A percentile compares a stretch with the other conserved stretches of the same genome.
Evolutionary conservation across 1,140 invertebrate species (phyloP).

Genomic region (Patella vulgata): DNA sequence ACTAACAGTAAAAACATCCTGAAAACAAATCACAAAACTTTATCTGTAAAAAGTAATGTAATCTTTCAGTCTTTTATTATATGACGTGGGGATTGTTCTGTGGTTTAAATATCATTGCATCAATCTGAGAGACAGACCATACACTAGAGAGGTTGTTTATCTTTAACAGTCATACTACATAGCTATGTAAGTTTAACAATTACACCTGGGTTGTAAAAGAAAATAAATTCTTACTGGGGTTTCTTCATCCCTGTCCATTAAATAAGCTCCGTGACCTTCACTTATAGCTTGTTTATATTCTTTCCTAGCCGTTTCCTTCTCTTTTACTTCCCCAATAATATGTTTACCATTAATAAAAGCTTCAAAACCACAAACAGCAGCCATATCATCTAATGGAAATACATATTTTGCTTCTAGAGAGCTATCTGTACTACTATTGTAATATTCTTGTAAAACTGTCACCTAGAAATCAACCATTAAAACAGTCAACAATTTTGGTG

Average conservation of each 20-base stretch:
- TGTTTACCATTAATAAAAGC: constrained; percentile 68
- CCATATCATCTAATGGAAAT: constrained; percentile 66
- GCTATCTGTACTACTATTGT: constrained; percentile 49
- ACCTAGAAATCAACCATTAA: constrained; percentile 57
- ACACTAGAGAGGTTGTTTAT: no score
- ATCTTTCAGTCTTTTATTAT: no score
- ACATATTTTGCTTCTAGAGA: constrained; percentile 68
- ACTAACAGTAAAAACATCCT: constrained; percentile 67
- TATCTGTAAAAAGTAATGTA: not conserved
- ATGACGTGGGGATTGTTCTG: no score
- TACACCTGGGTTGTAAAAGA: no score
- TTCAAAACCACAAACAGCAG: constrained; percentile 67
- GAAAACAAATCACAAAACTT: constrained; percentile 7
- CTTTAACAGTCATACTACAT: no score
- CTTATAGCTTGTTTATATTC: constrained; percentile 68
- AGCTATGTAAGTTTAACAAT: no score
- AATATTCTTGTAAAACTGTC: constrained; percentile 64
- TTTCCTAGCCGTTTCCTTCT: constrained; percentile 66
- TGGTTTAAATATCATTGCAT: no score
- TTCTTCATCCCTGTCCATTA: constrained; percentile 68
- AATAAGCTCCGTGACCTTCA: constrained; percentile 68
- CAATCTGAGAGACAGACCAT: no score
- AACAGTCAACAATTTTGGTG: no score
- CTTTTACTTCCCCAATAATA: constrained; percentile 68
- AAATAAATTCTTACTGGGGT: constrained; percentile 64